Evolutionary conservation across 2,113 vertebrate species (phyloP).

Genomic region (Suncus etruscus): DNA sequence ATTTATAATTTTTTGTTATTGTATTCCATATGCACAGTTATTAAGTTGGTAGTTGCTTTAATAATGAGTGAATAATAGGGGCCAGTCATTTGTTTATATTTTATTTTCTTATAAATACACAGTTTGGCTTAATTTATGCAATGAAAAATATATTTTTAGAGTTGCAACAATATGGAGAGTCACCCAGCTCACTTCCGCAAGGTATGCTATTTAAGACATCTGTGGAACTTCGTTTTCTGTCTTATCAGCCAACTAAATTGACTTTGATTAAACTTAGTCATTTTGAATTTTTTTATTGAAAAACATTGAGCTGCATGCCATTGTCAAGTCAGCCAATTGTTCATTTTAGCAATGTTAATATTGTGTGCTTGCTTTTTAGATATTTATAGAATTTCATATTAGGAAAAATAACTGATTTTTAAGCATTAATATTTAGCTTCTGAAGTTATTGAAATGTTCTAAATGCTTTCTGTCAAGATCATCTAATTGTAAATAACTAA

Average conservation of each 20-base stretch:
- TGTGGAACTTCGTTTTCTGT: conserved; percentile 48
- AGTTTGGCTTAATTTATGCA: conserved; percentile 76
- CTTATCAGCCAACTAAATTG: conserved; percentile 60
- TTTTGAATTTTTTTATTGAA: conserved; percentile 34
- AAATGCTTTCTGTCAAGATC: conserved; percentile 43
- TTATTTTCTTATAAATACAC: conserved; percentile 64
- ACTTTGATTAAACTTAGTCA: conserved; percentile 44
- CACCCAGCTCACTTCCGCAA: conserved; percentile 61
- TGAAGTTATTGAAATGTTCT: conserved; percentile 56
- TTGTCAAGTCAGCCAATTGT: conserved; percentile 30
- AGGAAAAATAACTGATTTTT: conserved; percentile 52
- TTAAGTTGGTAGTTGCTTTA: conserved; percentile 55
- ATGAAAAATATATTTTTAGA: conserved; percentile 82
- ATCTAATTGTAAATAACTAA: conserved; percentile 62
- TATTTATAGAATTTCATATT: conserved; percentile 44
- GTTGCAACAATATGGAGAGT: conserved; percentile 70
- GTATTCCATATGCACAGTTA: conserved; percentile 27
- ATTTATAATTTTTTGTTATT: conserved; percentile 28
- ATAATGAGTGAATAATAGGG: conserved; percentile 59
- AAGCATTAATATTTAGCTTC: conserved; percentile 64
- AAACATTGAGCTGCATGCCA: conserved; percentile 68
- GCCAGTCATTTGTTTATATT: conserved; percentile 58
- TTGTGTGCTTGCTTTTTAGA: conserved; percentile 60
- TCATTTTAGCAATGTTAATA: conserved; percentile 54
- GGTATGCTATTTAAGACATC: conserved; percentile 66